These are phyloP conservation scores for Arctopsyche grandis DNA, from an alignment of 1,140 invertebrate genomes.

Conservation along the genomic window DNA sequence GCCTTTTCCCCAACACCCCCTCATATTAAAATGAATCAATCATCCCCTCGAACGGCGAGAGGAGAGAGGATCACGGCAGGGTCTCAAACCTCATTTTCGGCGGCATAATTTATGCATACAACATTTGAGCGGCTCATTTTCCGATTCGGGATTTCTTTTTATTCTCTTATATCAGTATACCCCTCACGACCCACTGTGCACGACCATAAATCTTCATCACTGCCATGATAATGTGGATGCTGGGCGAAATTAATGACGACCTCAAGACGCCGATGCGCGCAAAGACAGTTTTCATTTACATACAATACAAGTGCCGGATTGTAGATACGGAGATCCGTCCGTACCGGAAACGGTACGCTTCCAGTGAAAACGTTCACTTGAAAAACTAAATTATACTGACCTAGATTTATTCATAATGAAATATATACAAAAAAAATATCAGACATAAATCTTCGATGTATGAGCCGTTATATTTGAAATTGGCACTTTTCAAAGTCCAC, in stretches of 20 bases:
- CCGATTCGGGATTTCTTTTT: slow-evolving; percentile 7
- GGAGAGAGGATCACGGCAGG: background rate
- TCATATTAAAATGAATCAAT: slow-evolving; percentile 29
- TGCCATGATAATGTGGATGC: slow-evolving; percentile 5
- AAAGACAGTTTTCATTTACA: background rate
- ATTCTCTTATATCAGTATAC: background rate
- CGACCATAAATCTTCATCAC: slow-evolving; percentile 35
- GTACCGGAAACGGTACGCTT: no score
- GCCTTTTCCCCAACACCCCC: background rate
- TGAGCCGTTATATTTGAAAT: no score
- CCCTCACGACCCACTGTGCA: background rate
- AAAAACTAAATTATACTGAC: no score
- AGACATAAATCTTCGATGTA: no score
- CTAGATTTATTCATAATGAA: no score
- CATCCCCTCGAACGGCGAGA: background rate
- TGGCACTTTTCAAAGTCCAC: no score
- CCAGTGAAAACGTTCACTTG: no score
- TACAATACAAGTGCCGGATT: background rate
- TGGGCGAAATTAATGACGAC: slow-evolving; percentile 16
- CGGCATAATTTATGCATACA: slow-evolving; percentile 25
- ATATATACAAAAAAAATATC: no score
- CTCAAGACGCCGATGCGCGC: background rate
- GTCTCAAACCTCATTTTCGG: background rate
- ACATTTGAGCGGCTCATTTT: slow-evolving; percentile 22
- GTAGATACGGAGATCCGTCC: background rate